Evolutionary conservation across 1,140 invertebrate genomes (phyloP).

Genomic region (Bombyx mandarina): DNA sequence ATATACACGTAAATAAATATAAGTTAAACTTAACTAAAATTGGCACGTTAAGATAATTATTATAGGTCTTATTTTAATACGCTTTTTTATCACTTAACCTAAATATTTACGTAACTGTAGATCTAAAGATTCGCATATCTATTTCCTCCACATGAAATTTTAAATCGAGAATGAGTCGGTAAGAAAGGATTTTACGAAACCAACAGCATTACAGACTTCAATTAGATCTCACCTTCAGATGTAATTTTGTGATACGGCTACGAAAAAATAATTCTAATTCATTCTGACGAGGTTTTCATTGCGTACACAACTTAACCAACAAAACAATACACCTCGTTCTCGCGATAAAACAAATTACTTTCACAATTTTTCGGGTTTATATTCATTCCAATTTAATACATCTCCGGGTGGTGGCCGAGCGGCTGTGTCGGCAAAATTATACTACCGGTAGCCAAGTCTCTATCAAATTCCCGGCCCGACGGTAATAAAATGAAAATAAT

Average conservation of each 20-base stretch:
- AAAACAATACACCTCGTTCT: too few relatives aligned
- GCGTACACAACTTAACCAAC: too few relatives aligned
- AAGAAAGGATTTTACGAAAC: constrained; percentile 33
- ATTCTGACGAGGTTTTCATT: too few relatives aligned
- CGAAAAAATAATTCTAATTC: constrained; percentile 20
- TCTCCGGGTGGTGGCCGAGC: constrained; percentile 27
- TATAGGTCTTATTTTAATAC: too few relatives aligned
- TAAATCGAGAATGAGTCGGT: constrained; percentile 21
- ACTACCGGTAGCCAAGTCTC: constrained; percentile 50
- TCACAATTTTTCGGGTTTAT: constrained; percentile 47
- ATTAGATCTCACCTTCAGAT: constrained; percentile 31
- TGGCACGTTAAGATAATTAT: too few relatives aligned
- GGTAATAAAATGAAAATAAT: constrained; percentile 62
- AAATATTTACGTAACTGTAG: too few relatives aligned
- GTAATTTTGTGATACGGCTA: constrained; percentile 30
- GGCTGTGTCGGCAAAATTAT: constrained; percentile 51
- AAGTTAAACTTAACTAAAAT: too few relatives aligned
- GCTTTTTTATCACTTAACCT: too few relatives aligned
- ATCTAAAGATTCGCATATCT: too few relatives aligned
- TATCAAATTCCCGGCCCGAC: constrained; percentile 48
- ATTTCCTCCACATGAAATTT: too few relatives aligned
- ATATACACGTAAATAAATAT: too few relatives aligned
- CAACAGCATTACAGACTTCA: constrained; percentile 32
- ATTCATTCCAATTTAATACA: constrained; percentile 52
- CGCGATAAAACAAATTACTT: constrained; percentile 42